Base-by-base conservation (phyloP, 1,140 invertebrate genomes). In the Cotesia chilonis region DNA sequence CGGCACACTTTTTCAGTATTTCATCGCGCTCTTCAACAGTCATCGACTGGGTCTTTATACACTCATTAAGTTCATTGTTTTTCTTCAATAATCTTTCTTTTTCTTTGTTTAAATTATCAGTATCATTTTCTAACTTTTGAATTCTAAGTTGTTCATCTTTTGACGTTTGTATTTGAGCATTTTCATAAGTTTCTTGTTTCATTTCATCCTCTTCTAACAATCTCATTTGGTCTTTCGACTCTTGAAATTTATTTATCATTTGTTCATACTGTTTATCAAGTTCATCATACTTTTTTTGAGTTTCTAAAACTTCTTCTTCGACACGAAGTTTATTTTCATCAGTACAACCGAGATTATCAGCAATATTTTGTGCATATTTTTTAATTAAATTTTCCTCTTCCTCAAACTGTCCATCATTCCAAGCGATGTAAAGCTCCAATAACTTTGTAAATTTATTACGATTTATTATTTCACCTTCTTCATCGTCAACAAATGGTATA, bases 371-470 rank as follows among this genome's bases (percentile, higher is more conserved):
- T 14, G 81, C 71, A 75, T 79, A 80, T 55, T 77, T 55, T 9
- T 79, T 69, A 2, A 81, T 66, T 6, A 83, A 36, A 57, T 38
- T 51, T 14, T 65, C 74, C 69, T 84, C 83, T 3, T 83, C 77
- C 0, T 83, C 78, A 0, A 68, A 65, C 68, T 83, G 82, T 20
- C 79, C 80, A 2, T 81, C 77, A 59, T 83, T 85, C 82, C 82
- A 77, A 35, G 68, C 63, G 1, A 4, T 28, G 54, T 75, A 77
- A 3, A 68, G 37, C 9, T 70, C 37, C n/a, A 83, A 41, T 71
- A 84, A 73, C 1, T 77, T 55, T 6, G 74, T 35, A 57, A 85
- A 81, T 1, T 41, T 51, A 20, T 66, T 70, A 38, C 70, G 74
- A n/a, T 75, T 75, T n/a, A 69, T 78, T 36, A 76, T 69, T 41